Percentiles rank a stretch among this genome's conserved stretches.
phyloP scores from a whole-genome alignment of 2,888 invertebrate species.

The Cecidostiba fungosa region DNA sequence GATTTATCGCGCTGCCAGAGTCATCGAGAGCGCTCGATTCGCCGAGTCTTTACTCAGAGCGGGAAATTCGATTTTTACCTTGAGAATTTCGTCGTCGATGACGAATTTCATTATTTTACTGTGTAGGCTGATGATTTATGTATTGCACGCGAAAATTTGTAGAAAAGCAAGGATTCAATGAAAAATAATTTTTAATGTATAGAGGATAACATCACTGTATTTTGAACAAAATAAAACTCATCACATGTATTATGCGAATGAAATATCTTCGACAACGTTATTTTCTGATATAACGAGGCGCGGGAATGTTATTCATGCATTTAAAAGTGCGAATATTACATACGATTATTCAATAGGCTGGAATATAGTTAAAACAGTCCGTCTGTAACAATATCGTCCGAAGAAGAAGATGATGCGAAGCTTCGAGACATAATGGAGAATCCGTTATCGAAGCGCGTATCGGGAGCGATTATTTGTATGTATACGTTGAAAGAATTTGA shows the following conservation, averaged over 20 bases:
- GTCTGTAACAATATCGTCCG: not conserved
- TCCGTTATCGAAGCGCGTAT: constrained; percentile 54
- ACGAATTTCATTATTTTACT: too few species aligned
- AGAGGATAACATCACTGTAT: too few species aligned
- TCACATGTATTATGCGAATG: too few species aligned
- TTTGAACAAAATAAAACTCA: too few species aligned
- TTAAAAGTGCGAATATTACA: too few species aligned
- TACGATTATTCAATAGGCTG: not conserved
- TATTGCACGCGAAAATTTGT: too few species aligned
- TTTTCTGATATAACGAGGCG: too few species aligned
- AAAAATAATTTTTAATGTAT: too few species aligned
- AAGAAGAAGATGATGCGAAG: not conserved
- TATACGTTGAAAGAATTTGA: constrained; percentile 5
- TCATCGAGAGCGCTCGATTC: not conserved
- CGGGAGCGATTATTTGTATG: constrained; percentile 28
- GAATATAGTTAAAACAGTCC: not conserved
- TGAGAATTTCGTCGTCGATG: not conserved
- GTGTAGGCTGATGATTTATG: too few species aligned
- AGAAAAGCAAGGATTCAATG: too few species aligned
- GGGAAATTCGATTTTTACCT: not conserved
- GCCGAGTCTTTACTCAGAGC: not conserved
- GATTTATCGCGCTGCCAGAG: not conserved
- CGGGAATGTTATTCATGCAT: too few species aligned
- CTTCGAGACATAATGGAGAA: constrained; percentile 11
- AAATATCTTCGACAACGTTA: too few species aligned